These are phyloP conservation scores for Buteo buteo DNA, from an alignment of 2,113 vertebrate species.

Conservation along the genomic window DNA sequence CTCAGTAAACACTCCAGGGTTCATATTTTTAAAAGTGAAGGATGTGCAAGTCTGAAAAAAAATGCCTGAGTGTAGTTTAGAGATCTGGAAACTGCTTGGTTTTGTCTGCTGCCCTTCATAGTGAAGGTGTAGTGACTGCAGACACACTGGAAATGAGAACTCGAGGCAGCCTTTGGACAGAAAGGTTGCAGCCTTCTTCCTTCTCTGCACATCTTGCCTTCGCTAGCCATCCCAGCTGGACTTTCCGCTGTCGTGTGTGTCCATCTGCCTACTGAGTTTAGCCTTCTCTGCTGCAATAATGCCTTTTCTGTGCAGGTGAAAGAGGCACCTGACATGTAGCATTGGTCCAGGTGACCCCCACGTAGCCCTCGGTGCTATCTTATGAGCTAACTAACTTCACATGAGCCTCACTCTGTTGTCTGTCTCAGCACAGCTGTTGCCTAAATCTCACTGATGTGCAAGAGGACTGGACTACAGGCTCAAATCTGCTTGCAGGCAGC, in stretches of 20 bases:
- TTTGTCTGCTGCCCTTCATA: neutral
- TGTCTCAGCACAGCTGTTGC: neutral
- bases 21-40: neutral
- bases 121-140: neutral
- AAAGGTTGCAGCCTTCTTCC: neutral
- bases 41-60: neutral
- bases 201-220: neutral
- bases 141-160: neutral
- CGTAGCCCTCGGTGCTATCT: accelerated
- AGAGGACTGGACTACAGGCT: neutral
- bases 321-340: neutral
- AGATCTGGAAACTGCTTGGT: neutral
- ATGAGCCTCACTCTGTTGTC: no score
- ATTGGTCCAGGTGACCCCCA: neutral
- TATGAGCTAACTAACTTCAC: neutral
- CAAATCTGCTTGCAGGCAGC: accelerated
- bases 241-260: accelerated
- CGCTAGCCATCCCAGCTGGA: neutral
- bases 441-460: neutral
- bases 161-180: neutral
- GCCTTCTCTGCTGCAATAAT: neutral
- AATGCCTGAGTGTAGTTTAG: neutral
- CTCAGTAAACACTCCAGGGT: neutral
- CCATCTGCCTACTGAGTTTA: accelerated
- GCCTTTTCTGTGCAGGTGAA: neutral